These are phyloP conservation scores for Argyresthia albistria DNA, from an alignment of 2,888 invertebrate species.

Conservation along the genomic window DNA sequence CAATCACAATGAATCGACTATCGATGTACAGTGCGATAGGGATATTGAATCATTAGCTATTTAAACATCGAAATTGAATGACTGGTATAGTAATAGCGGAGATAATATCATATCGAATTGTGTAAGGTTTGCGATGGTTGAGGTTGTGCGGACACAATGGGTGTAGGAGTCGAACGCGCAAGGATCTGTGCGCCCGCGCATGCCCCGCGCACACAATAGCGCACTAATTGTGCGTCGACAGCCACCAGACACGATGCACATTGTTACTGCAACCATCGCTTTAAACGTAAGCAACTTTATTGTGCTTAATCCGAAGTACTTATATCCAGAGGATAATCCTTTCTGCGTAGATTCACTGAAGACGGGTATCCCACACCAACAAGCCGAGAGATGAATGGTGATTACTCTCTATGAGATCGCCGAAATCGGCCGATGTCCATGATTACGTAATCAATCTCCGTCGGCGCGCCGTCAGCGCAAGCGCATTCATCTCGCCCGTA, in stretches of 20 bases:
- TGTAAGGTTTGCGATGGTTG: slow-evolving; percentile 37
- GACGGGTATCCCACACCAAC: slow-evolving; percentile 39
- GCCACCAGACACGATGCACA: slow-evolving; percentile 17
- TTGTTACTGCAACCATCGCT: background rate
- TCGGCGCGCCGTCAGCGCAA: slow-evolving; percentile 44
- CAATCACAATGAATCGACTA: slow-evolving; percentile 45
- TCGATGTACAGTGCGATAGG: slow-evolving; percentile 19
- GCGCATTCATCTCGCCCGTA: slow-evolving; percentile 42
- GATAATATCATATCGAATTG: slow-evolving; percentile 54
- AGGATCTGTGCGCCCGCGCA: slow-evolving; percentile 35
- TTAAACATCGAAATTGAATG: slow-evolving; percentile 39
- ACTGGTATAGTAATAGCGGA: slow-evolving; percentile 35
- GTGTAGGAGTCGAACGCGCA: slow-evolving; percentile 55
- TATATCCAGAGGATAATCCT: too few species aligned
- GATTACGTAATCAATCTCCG: slow-evolving; percentile 70
- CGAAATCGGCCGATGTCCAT: slow-evolving; percentile 56
- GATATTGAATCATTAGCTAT: slow-evolving; percentile 47
- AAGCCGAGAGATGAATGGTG: slow-evolving; percentile 62
- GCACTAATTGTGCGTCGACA: slow-evolving; percentile 67
- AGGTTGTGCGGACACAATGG: slow-evolving; percentile 51
- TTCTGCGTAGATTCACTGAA: slow-evolving; percentile 22
- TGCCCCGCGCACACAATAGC: slow-evolving; percentile 42
- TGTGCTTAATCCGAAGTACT: too few species aligned
- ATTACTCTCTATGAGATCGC: slow-evolving; percentile 62
- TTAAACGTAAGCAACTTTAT: too few species aligned